Evolutionary conservation across 2,113 vertebrate species (phyloP).

Genomic region (rat (Rattus norvegicus)): GRCr8 NC_086019.1:19574001-19574500

Average conservation of each 20-base stretch:
- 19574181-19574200: not conserved
- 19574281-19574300: not conserved
- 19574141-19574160: not conserved
- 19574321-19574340: not conserved
- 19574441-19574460: not conserved
- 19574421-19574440: not conserved
- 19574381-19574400: not conserved
- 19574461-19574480: conserved; percentile 36
- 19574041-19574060: not conserved
- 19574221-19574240: not conserved
- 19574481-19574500: not conserved
- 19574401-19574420: not conserved
- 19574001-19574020: not conserved
- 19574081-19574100: not conserved
- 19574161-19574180: not conserved
- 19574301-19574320: not conserved
- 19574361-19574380: not conserved
- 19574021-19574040: not conserved
- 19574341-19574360: conserved; percentile 31
- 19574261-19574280: no score
- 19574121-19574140: not conserved
- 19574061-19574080: not conserved
- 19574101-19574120: not conserved
- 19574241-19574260: no score
- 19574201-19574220: not conserved